phyloP scores from a whole-genome alignment of 2,888 invertebrate genomes.

The Agrochola circellaris region DNA sequence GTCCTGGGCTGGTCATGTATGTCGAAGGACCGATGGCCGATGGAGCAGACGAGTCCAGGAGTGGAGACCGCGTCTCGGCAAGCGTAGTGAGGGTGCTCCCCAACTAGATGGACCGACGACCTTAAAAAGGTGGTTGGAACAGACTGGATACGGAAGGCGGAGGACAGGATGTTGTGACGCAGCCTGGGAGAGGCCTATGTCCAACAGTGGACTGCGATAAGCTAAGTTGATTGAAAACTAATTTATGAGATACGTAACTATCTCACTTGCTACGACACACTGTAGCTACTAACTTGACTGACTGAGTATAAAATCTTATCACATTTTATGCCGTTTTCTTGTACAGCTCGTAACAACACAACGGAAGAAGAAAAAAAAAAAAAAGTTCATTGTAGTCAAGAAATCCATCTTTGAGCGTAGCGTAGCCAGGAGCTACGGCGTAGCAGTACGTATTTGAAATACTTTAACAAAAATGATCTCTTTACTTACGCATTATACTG shows the following conservation, averaged over 20 bases:
- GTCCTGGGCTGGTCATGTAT: too few relatives aligned
- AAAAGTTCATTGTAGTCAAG: not conserved
- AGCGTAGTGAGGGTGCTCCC: too few relatives aligned
- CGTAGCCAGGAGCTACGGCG: constrained; percentile 47
- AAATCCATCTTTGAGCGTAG: constrained; percentile 5
- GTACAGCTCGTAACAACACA: not conserved
- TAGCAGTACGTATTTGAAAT: constrained; percentile 22
- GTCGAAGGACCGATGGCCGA: too few relatives aligned
- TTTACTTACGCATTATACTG: not conserved
- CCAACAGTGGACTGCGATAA: too few relatives aligned
- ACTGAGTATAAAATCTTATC: not conserved
- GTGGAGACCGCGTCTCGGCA: too few relatives aligned
- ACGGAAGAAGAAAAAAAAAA: not conserved
- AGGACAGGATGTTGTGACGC: too few relatives aligned
- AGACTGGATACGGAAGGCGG: too few relatives aligned
- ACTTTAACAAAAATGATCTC: not conserved
- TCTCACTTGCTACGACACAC: not conserved
- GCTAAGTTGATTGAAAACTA: too few relatives aligned
- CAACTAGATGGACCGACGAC: too few relatives aligned
- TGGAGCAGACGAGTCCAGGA: too few relatives aligned
- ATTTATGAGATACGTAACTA: not conserved
- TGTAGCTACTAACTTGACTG: not conserved
- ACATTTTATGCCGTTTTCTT: constrained; percentile 1
- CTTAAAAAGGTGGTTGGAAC: too few relatives aligned
- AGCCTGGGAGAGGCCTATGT: too few relatives aligned